A percentile compares a stretch with the other conserved stretches of the same genome.
phyloP scores from a whole-genome alignment of 1,140 invertebrate species.

The Schlechtendalia chinensis region DNA sequence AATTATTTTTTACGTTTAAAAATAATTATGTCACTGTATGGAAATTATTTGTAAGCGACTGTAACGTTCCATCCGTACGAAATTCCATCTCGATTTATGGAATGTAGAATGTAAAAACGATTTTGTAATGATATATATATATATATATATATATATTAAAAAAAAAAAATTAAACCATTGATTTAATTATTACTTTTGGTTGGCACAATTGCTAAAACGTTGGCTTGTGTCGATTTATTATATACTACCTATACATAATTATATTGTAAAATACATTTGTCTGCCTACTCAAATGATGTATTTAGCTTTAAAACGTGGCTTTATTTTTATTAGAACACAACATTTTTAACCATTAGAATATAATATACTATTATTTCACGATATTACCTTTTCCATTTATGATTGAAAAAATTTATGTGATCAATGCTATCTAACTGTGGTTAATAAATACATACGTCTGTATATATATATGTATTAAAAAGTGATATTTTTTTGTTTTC shows the following conservation, averaged over 20 bases:
- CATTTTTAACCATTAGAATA: neutral
- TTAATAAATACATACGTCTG: slow-evolving; percentile 30
- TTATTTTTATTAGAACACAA: slow-evolving; percentile 13
- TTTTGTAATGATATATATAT: neutral
- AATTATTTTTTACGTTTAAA: slow-evolving; percentile 4
- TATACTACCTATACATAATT: slow-evolving; percentile 12
- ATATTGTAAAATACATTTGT: slow-evolving; percentile 24
- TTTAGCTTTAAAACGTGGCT: slow-evolving; percentile 33
- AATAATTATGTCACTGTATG: slow-evolving; percentile 12
- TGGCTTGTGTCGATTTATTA: slow-evolving; percentile 13
- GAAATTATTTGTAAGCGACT: slow-evolving; percentile 3
- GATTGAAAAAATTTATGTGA: slow-evolving; percentile 34
- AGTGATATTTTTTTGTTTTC: too few relatives aligned
- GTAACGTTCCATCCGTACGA: slow-evolving; percentile 5
- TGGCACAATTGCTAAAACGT: slow-evolving; percentile 1
- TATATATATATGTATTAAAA: neutral
- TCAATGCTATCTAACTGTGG: slow-evolving; percentile 20
- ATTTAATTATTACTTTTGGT: slow-evolving; percentile 15
- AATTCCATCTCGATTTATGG: neutral
- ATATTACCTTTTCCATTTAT: slow-evolving; percentile 17
- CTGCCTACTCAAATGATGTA: slow-evolving; percentile 6
- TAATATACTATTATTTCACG: neutral
- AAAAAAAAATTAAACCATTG: neutral
- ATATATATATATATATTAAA: neutral
- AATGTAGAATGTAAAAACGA: slow-evolving; percentile 10